phyloP scores from a whole-genome alignment of 2,888 invertebrate genomes.

The Orthosia gracilis region DNA sequence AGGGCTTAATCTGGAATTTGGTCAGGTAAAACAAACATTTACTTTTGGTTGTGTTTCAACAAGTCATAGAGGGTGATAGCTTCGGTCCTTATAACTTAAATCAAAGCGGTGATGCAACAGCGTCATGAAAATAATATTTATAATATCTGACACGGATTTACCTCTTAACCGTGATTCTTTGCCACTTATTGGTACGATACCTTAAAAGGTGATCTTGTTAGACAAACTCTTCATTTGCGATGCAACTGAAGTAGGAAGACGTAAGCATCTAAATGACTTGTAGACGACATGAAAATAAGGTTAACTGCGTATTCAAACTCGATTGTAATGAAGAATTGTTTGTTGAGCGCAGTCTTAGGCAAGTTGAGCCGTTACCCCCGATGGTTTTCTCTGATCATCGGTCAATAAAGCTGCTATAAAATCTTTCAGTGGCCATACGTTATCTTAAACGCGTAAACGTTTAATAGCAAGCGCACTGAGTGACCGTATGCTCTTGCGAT shows the following conservation, averaged over 20 bases:
- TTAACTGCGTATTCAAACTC: constrained; percentile 49
- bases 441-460: constrained; percentile 88
- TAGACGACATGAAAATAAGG: constrained; percentile 40
- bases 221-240: constrained; percentile 9
- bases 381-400: constrained; percentile 82
- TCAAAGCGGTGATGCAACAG: constrained; percentile 10
- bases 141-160: constrained; percentile 11
- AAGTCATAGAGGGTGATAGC: constrained; percentile 68
- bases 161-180: constrained; percentile 12
- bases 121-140: constrained; percentile 37
- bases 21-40: constrained; percentile 85
- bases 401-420: constrained; percentile 88
- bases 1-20: constrained; percentile 85
- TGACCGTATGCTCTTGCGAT: constrained; percentile 80
- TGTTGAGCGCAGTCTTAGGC: constrained; percentile 77
- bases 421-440: constrained; percentile 82
- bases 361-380: constrained; percentile 76
- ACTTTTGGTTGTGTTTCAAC: constrained; percentile 77
- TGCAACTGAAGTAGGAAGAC: constrained; percentile 20
- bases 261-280: constrained; percentile 18
- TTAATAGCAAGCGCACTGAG: constrained; percentile 84
- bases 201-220: constrained; percentile 27
- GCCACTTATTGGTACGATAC: constrained; percentile 35
- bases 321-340: constrained; percentile 74
- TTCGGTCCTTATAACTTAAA: constrained; percentile 30